Conservation (phyloP, 2,113 vertebrate species). For the Ochotona princeps region DNA sequence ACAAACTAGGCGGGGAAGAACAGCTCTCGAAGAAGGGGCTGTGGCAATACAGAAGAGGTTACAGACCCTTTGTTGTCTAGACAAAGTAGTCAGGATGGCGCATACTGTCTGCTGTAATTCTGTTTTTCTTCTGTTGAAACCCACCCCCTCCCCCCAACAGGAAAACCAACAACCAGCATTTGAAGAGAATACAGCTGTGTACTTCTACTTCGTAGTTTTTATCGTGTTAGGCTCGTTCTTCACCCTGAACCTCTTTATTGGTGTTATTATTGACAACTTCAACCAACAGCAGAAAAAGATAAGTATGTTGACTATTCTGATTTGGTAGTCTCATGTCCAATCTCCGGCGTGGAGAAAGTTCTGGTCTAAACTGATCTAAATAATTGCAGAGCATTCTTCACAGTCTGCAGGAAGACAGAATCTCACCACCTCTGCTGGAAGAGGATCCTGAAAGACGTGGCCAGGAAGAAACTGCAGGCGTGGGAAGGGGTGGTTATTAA, state of each 20-base stretch:
- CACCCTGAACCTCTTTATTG: conserved; percentile 98
- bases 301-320: conserved; percentile 85
- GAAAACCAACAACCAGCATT: conserved; percentile 87
- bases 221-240: conserved; percentile 99
- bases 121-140: conserved; percentile 55
- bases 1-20: background rate
- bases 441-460: background rate
- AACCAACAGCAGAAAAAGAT: conserved; percentile 99
- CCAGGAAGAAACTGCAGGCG: background rate
- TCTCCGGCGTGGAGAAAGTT: background rate
- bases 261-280: conserved; percentile 99
- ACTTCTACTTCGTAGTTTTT: conserved; percentile 95
- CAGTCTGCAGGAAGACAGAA: background rate
- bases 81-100: background rate
- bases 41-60: background rate
- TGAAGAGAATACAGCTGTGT: conserved; percentile 90
- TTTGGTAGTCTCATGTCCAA: background rate
- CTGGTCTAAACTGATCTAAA: background rate
- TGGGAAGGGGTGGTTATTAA: background rate
- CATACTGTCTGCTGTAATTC: conserved; percentile 23
- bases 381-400: background rate
- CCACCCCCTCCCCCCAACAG: conserved; percentile 85
- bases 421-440: background rate
- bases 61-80: background rate
- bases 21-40: no score